Evolutionary conservation across 2,888 invertebrate species (phyloP).

Genomic region (Schizaphis graminum): DNA sequence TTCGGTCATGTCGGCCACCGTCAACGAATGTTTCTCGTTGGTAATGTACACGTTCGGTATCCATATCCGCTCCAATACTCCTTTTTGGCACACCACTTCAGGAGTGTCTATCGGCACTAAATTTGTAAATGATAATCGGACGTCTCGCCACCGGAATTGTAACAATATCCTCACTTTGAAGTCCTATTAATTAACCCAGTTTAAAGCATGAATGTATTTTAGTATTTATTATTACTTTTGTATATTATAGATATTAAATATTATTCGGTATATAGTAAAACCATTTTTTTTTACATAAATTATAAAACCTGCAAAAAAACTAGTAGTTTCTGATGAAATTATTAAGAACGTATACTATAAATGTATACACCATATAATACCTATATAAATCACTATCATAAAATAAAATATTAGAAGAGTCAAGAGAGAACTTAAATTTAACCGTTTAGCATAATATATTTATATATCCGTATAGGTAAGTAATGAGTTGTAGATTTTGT

Average conservation of each 20-base stretch:
- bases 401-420: too few relatives aligned
- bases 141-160: conserved; percentile 84
- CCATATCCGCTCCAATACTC: conserved; percentile 81
- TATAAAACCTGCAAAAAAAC: background rate
- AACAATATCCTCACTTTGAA: conserved; percentile 86
- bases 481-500: background rate
- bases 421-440: too few relatives aligned
- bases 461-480: too few relatives aligned
- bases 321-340: background rate
- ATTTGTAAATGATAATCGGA: conserved; percentile 78
- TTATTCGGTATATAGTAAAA: too few relatives aligned
- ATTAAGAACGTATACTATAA: background rate
- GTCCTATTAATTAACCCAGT: conserved; percentile 74
- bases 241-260: background rate
- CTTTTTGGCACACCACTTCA: conserved; percentile 77
- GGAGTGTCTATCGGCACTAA: conserved; percentile 77
- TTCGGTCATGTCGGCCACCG: conserved; percentile 75
- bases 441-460: too few relatives aligned
- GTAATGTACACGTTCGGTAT: conserved; percentile 85
- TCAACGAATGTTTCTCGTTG: conserved; percentile 79
- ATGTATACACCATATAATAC: too few relatives aligned
- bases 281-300: background rate
- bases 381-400: too few relatives aligned
- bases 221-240: background rate
- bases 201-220: background rate